Base-by-base conservation (phyloP, 1,140 invertebrate genomes). In the Eufriesea mexicana region DNA sequence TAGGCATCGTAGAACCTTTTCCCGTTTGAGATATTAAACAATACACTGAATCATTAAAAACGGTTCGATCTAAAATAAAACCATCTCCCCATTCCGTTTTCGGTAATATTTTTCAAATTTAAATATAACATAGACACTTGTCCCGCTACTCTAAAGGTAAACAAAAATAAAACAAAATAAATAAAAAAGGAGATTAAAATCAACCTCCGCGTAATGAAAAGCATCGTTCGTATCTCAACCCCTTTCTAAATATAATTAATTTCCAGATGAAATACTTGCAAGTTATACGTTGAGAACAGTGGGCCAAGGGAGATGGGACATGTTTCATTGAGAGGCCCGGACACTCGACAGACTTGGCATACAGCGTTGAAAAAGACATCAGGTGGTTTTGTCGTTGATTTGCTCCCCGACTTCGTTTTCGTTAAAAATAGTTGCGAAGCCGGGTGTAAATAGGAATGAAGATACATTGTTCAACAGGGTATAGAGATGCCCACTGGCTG, bases 391-490 rank as follows among this genome's bases (percentile, higher is more conserved):
- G 18, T 12, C 57, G 73, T 61, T 28, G 42, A 47, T 61, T 64
- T n/a, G 8, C 18, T 47, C 16, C 14, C 6, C 25, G 28, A n/a
- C 45, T 76, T 45, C 49, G 16, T 51, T 77, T 77, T 67, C 42
- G 77, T 79, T 79, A 74, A 80, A 80, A 80, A 80, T 80, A 74
- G 25, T 42, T 55, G 47, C 25, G 57, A 25, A 81, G 47, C 68
- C 71, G 59, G 62, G 54, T 62, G 64, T 79, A 79, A 79, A 70
- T 80, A 57, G 8, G 54, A 62, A 16, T 47, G 82, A 20, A 20
- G 59, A 84, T 77, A 78, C 72, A n/a, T 87, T 83, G 84, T 86
- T 84, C 23, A 2, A 16, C 16, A 66, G 2, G 2, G 35, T 0
- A 55, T 9, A 64, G 12, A 16, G 28, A 49, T 54, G 1, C 54